Base-by-base conservation (phyloP, 2,888 invertebrate genomes). In the Eilema caniola region DNA sequence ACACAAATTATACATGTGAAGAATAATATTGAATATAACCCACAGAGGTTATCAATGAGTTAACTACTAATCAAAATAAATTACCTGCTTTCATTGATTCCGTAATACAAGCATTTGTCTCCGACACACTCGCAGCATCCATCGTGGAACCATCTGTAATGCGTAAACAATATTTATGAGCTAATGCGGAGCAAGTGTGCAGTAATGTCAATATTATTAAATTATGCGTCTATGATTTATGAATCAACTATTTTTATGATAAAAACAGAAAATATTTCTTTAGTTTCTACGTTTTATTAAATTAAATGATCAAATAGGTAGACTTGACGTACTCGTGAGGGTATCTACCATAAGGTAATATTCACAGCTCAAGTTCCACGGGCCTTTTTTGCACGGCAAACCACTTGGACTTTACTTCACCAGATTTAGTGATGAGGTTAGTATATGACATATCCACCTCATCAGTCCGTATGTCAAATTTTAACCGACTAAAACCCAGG, bases 111-210 rank as follows among this genome's bases (percentile, higher is more conserved):
- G 88, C 99, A 99, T 63, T 97, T 97, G 77, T 97, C 97, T 1
- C 99, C 98, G 66, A 99, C 97, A 88, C 99, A 99, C 91, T 99
- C 98, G 89, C 99, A 99, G 89, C 99, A 99, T 1, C 98, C 99
- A 87, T 98, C 98, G 90, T 98, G 98, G 93, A 99, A 99, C 98
- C 99, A 99, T 84, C 99, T 97, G 94, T 96, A 98, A 91, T n/a
- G 67, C 59, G 1, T 66, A 62, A 62, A 59, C 61, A 69, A 57
- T 53, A 59, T n/a, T 63, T 4, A 28, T 67, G 33, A 28, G 28
- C n/a, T 63, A 63, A 20, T 25, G 24, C 11, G n/a, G 24, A 33
- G 33, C 33, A 33, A 62, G 11, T 62, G 14, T 24, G 33, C 14
- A 23, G 8, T 16, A 37, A 16, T 62, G 28, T 37, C 24, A 62